Evolutionary conservation across 2,113 vertebrate species (phyloP).

Genomic region (Tetrao urogallus): DNA sequence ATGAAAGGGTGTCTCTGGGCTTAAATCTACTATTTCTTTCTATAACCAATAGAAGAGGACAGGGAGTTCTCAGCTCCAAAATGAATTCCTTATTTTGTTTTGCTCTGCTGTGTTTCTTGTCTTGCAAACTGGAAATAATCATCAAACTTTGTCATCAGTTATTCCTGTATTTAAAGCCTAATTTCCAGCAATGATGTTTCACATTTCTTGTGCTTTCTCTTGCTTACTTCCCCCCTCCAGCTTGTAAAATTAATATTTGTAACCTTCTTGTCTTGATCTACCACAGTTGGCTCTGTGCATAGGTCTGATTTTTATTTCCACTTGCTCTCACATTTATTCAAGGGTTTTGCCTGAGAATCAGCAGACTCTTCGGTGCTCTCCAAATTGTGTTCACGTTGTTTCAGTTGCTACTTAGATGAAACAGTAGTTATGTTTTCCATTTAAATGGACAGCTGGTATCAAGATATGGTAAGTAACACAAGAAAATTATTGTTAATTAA

Average conservation of each 20-base stretch:
- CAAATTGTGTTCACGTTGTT: not conserved
- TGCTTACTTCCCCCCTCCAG: not conserved
- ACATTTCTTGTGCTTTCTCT: not conserved
- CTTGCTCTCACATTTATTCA: not conserved
- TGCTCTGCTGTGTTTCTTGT: not conserved
- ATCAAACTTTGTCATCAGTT: not conserved
- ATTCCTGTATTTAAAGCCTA: not conserved
- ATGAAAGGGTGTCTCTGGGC: not conserved
- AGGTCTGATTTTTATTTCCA: not conserved
- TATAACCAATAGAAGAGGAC: not conserved
- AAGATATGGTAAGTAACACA: not conserved
- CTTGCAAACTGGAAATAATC: not conserved
- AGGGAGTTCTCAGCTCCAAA: slow-evolving; percentile 9
- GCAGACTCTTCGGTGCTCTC: not conserved
- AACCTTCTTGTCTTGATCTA: not conserved
- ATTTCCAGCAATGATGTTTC: not conserved
- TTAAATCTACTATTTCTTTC: too few relatives aligned
- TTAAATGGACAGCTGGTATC: not conserved
- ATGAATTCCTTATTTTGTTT: not conserved
- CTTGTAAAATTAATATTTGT: not conserved
- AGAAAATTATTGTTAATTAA: not conserved
- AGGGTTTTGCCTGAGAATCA: not conserved
- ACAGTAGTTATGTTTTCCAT: not conserved
- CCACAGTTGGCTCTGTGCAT: not conserved
- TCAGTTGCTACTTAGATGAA: not conserved